Base-by-base conservation (phyloP, 2,888 invertebrate species). In the Eilema caniola region DNA sequence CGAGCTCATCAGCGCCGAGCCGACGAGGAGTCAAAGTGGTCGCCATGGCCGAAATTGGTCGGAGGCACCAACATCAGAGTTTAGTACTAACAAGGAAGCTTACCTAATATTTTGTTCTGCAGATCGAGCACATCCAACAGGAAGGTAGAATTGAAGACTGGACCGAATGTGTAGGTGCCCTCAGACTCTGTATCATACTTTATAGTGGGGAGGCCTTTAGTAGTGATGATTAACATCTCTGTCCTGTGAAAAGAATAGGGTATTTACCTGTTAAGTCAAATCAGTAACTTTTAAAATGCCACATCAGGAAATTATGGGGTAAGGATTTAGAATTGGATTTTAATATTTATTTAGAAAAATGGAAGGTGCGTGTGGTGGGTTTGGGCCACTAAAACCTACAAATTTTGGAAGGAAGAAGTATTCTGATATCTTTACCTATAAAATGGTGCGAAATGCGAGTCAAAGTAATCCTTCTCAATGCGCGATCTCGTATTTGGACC, bases 371-470 rank as follows among this genome's bases (percentile, higher is more conserved):
- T n/a, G n/a, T n/a, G n/a, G n/a, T n/a, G n/a, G n/a, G n/a, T n/a
- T n/a, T n/a, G n/a, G n/a, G n/a, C n/a, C n/a, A n/a, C n/a, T n/a
- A n/a, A n/a, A n/a, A n/a, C n/a, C n/a, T n/a, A n/a, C n/a, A n/a
- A n/a, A n/a, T n/a, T n/a, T n/a, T n/a, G n/a, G n/a, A n/a, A n/a
- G n/a, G n/a, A n/a, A n/a, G n/a, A n/a, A n/a, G n/a, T n/a, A n/a
- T n/a, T n/a, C n/a, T n/a, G n/a, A n/a, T n/a, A n/a, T n/a, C 14
- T 14, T 75, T 76, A 87, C 88, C 88, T 88, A 83, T 98, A 99
- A 93, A 99, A 99, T 0, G 99, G 99, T 85, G 98, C 97, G 92
- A 99, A 99, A 85, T 98, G 97, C 2, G 97, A 96, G 91, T 99
- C 99, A 90, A 98, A 99, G 93, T 97, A 99, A 73, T 98, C 97